Base-by-base conservation (phyloP, 2,113 vertebrate species). In the Limanda limanda region DNA sequence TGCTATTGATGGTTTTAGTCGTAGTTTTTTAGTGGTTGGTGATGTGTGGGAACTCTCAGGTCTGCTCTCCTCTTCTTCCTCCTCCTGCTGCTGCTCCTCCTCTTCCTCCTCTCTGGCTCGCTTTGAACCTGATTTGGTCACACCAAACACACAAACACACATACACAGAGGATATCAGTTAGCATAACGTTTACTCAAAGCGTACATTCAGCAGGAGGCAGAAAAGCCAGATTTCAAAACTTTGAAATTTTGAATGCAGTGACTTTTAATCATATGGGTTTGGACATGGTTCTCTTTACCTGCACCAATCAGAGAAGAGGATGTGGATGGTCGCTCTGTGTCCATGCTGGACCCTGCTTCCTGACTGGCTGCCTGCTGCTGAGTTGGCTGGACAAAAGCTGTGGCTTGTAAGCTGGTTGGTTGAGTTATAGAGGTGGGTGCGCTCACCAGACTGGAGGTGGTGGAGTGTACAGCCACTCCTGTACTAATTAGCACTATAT, bases 331-430 rank as follows among this genome's bases (percentile, higher is more conserved):
- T 15, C 96, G 93, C 81, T 99, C 98, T 2, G 95, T 92, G 61
- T 99, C 98, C 64, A 96, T 86, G 45, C 96, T 91, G 51, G 95
- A 88, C 1, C 94, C 89, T 0, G 95, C 92, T 17, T 98, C 97
- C 84, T 96, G 98, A 87, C 61, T 95, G 54, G 95, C 79, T 1
- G 94, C 93, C 75, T 99, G 97, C 76, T 99, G 98, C 81, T 99
- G 98, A 8, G 98, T 99, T 65, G 98, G 98, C 73, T 99, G 98
- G 59, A 99, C 97, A 56, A 99, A 99, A 4, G 97, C 98, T 3
- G 98, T 99, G 0, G 97, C 93, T 85, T 99, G 98, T 0, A 91
- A 95, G 82, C 96, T 96, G 76, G 84, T 89, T 56, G 97, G 97
- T 85, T 97, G 97, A 20, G 90, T 94, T 61, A 97, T 83, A 66